phyloP scores from a whole-genome alignment of 2,888 invertebrate species.

The Drosophila testacea region DNA sequence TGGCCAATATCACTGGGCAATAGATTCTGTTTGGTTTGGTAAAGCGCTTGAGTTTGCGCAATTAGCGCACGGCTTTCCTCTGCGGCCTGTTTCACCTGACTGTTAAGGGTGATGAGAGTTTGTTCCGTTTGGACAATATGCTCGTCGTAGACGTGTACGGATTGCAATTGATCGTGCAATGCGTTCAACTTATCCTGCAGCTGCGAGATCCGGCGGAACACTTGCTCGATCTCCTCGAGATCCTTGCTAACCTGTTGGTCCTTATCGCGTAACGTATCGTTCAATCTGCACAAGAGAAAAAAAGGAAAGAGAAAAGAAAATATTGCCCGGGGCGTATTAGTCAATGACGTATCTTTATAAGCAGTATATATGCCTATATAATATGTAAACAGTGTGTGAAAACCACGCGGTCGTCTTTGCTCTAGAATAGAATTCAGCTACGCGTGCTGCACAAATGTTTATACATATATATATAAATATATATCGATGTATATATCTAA shows the following conservation, averaged over 20 bases:
- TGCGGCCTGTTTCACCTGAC: constrained; percentile 87
- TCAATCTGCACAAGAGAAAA: constrained; percentile 88
- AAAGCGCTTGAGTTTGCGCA: constrained; percentile 87
- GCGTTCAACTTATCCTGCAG: constrained; percentile 89
- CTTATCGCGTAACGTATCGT: constrained; percentile 91
- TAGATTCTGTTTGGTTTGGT: constrained; percentile 88
- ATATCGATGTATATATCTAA: constrained; percentile 24
- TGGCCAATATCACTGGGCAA: constrained; percentile 92
- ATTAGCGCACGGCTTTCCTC: constrained; percentile 87
- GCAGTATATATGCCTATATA: constrained; percentile 40
- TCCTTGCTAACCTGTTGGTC: constrained; percentile 90
- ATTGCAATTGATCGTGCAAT: constrained; percentile 88
- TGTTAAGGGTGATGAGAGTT: constrained; percentile 87
- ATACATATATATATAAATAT: constrained; percentile 8
- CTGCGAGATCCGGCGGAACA: constrained; percentile 89
- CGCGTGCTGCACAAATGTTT: constrained; percentile 55
- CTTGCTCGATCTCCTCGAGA: constrained; percentile 90
- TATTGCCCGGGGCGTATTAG: constrained; percentile 59
- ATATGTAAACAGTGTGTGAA: constrained; percentile 52
- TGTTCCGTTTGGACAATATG: constrained; percentile 88
- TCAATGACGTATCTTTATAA: constrained; percentile 44
- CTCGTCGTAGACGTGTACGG: constrained; percentile 92
- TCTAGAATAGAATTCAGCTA: constrained; percentile 54
- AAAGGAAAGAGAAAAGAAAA: constrained; percentile 10
- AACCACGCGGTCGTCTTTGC: constrained; percentile 66